Conservation (phyloP, 2,113 vertebrate species). For the Glareola pratincola region DNA sequence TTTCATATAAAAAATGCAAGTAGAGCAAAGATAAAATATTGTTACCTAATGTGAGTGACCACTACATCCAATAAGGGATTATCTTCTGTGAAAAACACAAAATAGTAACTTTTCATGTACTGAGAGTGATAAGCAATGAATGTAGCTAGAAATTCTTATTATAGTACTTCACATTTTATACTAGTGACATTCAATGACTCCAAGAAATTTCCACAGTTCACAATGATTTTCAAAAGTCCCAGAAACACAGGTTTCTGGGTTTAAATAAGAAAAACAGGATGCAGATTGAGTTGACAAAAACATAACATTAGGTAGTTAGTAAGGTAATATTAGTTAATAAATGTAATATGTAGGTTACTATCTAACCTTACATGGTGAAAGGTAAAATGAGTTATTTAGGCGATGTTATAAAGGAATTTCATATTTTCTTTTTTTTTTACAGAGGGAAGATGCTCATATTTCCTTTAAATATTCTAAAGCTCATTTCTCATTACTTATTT, state of each 20-base stretch:
- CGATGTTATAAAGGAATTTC: neutral
- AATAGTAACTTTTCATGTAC: neutral
- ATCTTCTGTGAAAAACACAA: neutral
- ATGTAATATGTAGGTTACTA: neutral
- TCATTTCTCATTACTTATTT: neutral
- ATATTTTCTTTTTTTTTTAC: neutral
- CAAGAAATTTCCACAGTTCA: neutral
- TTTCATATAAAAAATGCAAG: neutral
- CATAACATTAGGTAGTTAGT: neutral
- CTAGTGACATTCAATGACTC: neutral
- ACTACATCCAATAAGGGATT: neutral
- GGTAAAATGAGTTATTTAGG: neutral
- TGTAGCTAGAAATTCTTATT: neutral
- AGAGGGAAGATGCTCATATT: neutral
- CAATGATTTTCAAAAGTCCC: neutral
- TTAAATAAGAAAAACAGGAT: neutral
- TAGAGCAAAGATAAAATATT: neutral
- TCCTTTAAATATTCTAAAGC: neutral
- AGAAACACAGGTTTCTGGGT: neutral
- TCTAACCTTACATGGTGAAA: neutral
- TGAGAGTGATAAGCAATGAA: neutral
- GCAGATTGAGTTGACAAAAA: neutral
- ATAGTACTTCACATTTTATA: neutral
- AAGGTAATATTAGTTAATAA: neutral
- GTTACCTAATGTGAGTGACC: neutral